phyloP scores from a whole-genome alignment of 53 echinoderm and acorn worm genomes.

The Henricia sp. region DNA sequence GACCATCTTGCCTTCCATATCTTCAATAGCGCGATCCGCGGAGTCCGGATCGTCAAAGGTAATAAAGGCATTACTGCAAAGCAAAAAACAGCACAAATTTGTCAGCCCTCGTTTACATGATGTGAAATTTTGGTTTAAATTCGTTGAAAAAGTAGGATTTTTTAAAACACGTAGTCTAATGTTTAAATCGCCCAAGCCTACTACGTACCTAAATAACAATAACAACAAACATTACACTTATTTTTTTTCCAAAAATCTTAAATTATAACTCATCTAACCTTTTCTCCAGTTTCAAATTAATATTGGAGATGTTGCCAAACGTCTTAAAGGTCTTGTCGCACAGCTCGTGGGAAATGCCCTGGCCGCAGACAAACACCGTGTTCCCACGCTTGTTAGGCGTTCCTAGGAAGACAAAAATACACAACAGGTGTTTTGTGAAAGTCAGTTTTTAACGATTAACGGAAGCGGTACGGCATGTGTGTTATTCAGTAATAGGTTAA shows the following conservation, averaged over 20 bases:
- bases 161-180: no score
- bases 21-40: conserved; percentile 79
- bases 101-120: neutral
- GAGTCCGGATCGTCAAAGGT: conserved; percentile 81
- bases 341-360: conserved; percentile 68
- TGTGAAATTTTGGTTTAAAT: no score
- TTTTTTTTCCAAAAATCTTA: neutral
- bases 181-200: no score
- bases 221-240: neutral
- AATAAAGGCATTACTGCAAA: conserved; percentile 81
- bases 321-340: conserved; percentile 79
- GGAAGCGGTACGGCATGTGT: no score
- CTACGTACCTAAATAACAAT: neutral
- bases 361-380: conserved; percentile 75
- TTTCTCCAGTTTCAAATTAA: conserved; percentile 74
- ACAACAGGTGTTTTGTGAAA: conserved; percentile 41
- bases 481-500: no score
- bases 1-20: conserved; percentile 79
- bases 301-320: conserved; percentile 76
- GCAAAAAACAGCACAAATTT: neutral
- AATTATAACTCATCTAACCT: conserved; percentile 55
- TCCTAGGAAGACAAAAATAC: conserved; percentile 16
- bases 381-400: conserved; percentile 72
- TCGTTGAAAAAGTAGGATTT: no score
- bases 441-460: no score